phyloP scores from a whole-genome alignment of 2,113 vertebrate species.

The Neopipo cinnamomea region DNA sequence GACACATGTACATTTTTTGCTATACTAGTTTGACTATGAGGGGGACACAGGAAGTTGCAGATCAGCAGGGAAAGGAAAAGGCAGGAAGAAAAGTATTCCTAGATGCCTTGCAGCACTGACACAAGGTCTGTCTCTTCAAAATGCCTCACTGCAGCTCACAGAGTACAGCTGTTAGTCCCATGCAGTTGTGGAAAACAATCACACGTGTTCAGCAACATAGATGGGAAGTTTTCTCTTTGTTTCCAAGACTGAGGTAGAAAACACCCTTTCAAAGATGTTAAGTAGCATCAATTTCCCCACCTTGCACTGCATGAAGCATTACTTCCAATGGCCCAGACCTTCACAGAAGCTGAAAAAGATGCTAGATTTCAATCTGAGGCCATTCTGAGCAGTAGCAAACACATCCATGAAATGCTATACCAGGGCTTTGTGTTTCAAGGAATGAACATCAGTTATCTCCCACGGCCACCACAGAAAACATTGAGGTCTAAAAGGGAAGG shows the following conservation, averaged over 20 bases:
- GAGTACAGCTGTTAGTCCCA: neutral
- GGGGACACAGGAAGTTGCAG: neutral
- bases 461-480: neutral
- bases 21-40: neutral
- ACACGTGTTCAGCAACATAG: neutral
- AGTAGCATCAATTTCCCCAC: neutral
- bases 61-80: neutral
- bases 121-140: neutral
- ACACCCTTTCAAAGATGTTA: neutral
- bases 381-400: accelerated
- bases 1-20: accelerated
- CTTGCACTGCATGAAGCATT: neutral
- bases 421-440: neutral
- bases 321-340: neutral
- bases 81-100: neutral
- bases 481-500: neutral
- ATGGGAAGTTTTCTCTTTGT: neutral
- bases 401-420: neutral
- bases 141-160: neutral
- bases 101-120: neutral
- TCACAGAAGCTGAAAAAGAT: neutral
- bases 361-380: neutral
- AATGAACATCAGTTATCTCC: neutral
- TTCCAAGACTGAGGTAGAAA: neutral
- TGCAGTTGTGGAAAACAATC: neutral